phyloP scores from a whole-genome alignment of 23 tunicate genomes.

The Clavelina lepadiformis region DNA sequence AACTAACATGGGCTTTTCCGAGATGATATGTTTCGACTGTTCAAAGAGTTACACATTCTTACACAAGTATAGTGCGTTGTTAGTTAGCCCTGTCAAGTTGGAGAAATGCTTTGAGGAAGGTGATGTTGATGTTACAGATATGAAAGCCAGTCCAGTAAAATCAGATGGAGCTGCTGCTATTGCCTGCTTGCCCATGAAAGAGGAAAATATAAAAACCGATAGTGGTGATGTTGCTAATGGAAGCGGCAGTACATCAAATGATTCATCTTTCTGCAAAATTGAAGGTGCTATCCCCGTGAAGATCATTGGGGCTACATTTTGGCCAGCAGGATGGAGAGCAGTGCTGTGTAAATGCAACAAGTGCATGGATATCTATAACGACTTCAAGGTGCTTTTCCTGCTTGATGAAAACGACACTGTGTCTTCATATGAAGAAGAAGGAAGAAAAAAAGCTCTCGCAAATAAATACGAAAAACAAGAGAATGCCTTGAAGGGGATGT shows the following conservation, averaged over 20 bases:
- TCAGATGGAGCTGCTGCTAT: not conserved
- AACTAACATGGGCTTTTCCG: constrained; percentile 39
- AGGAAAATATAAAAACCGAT: no score
- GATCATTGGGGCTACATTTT: constrained; percentile 70
- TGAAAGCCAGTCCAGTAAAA: not conserved
- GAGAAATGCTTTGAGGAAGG: constrained; percentile 8
- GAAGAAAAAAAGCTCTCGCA: constrained; percentile 20
- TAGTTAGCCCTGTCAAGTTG: constrained; percentile 28
- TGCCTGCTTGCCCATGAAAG: no score
- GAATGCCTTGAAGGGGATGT: constrained; percentile 34
- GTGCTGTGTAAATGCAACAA: constrained; percentile 66
- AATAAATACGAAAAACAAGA: constrained; percentile 7
- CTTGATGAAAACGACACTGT: constrained; percentile 63
- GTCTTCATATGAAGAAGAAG: constrained; percentile 56
- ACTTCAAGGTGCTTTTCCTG: constrained; percentile 46
- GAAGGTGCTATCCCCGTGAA: constrained; percentile 13
- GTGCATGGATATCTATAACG: constrained; percentile 33
- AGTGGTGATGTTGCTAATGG: no score
- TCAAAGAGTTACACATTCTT: constrained; percentile 47
- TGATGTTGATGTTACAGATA: constrained; percentile 10
- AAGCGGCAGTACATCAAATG: no score
- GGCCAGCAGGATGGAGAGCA: constrained; percentile 63
- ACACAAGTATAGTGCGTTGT: constrained; percentile 38
- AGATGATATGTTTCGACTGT: constrained; percentile 87
- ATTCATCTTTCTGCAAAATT: constrained; percentile 22